Base-by-base conservation (phyloP, 2,797 vertebrate species). In the Periophthalmus magnuspinnatus region DNA sequence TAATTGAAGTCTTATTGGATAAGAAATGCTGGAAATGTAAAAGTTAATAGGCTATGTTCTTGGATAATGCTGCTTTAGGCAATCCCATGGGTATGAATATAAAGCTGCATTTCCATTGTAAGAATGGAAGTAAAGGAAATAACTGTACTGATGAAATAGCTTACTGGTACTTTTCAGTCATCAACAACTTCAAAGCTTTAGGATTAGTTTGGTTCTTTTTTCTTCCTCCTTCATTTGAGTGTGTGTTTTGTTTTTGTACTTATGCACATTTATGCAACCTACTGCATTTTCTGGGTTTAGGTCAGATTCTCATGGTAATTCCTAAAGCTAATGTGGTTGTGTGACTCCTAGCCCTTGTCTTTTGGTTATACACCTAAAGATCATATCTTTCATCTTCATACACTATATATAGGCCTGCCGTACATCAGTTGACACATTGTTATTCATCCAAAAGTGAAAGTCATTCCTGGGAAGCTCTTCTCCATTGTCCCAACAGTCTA, bases 401-500 rank as follows among this genome's bases (percentile, higher is more conserved):
- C 65, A 62, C 41, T 68, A 45, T 32, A 6, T 68, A 68, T 47
- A 47, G 22, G 21, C 13, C 48, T 47, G 64, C 56, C 14, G 56
- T 34, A 68, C 74, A 74, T 50, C 67, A 72, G 70, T 0, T 1
- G 65, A 68, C 60, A 71, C 50, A 75, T 33, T 54, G 17, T 50
- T 65, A 65, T 75, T 60, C 64, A 77, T 76, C 55, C 73, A 66
- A 38, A 65, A 68, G 19, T 45, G 33, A 74, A 52, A n/a, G 52
- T 55, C 52, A 22, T 55, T 55, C 52, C 24, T 57, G 67, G 72
- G 47, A 6, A 57, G 74, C 70, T 80, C 70, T 59, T 75, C 45
- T 83, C 77, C 73, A 76, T 70, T 74, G 72, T 80, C 76, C 72
- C 56, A 65, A 71, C 61, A 63, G 71, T 45, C 50, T 52, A 67